A percentile compares a stretch with the other conserved stretches of the same genome.
Conservation (phyloP, 2,797 vertebrate genomes). For the Nannoperca australis region DNA sequence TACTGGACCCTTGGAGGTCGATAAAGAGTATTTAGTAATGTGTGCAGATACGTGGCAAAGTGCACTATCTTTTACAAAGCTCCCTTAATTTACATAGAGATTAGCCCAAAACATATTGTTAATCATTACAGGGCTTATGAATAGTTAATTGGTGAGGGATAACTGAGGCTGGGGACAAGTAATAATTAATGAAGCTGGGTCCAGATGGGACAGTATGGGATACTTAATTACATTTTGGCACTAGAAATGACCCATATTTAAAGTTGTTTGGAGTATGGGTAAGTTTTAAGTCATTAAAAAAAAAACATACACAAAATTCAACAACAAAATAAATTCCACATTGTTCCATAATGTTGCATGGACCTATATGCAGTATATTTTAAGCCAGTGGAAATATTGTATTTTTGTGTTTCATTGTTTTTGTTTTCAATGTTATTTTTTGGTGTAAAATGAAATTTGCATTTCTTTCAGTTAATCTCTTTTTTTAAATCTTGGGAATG, state of each 20-base stretch:
- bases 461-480: background rate
- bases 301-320: background rate
- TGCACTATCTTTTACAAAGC: constrained; percentile 61
- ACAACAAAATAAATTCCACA: background rate
- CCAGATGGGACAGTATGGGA: constrained; percentile 75
- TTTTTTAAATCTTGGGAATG: background rate
- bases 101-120: constrained; percentile 75
- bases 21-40: constrained; percentile 45
- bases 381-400: background rate
- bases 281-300: constrained; percentile 33
- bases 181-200: constrained; percentile 85
- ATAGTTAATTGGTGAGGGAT: constrained; percentile 79
- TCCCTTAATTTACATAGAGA: constrained; percentile 72
- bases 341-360: background rate
- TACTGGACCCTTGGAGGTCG: constrained; percentile 13
- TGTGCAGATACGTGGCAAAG: constrained; percentile 54
- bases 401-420: background rate
- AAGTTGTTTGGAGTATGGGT: constrained; percentile 33
- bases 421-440: background rate
- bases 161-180: constrained; percentile 71
- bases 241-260: constrained; percentile 68
- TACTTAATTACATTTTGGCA: constrained; percentile 77
- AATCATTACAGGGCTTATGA: constrained; percentile 82
- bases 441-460: background rate
- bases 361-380: background rate